Percentiles rank a stretch among this genome's conserved stretches.
These are phyloP conservation scores for Monomorium pharaonis DNA, from an alignment of 1,140 invertebrate genomes.

Conservation along the genomic window DNA sequence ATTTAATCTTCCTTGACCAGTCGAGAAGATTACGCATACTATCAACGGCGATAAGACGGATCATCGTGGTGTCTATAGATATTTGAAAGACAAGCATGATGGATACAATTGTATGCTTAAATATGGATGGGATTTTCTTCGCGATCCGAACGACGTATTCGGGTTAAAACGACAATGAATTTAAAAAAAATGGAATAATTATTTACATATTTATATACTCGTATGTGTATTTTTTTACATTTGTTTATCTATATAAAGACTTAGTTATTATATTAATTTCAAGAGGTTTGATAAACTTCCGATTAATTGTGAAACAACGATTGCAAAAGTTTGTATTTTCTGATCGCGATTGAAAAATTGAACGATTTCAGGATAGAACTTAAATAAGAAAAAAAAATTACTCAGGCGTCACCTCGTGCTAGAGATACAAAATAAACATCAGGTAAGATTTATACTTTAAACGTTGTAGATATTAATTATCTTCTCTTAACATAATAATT, in stretches of 20 bases:
- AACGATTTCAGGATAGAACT: constrained; percentile 16
- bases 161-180: constrained; percentile 2
- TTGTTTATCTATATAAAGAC: not conserved
- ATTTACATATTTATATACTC: constrained; percentile 21
- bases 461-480: constrained; percentile 15
- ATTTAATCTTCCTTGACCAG: constrained; percentile 48
- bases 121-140: not conserved
- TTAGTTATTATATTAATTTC: not conserved
- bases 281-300: not conserved
- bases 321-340: constrained; percentile 6
- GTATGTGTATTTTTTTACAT: constrained; percentile 18
- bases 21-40: not conserved
- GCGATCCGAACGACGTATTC: not conserved
- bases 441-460: constrained; percentile 47
- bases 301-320: constrained; percentile 22
- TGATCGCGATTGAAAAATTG: not conserved
- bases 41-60: not conserved
- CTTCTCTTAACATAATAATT: constrained; percentile 14
- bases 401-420: constrained; percentile 5
- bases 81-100: not conserved
- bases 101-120: not conserved
- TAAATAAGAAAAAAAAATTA: constrained; percentile 27
- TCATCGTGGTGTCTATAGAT: not conserved
- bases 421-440: constrained; percentile 40
- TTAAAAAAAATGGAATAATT: not conserved